Base-by-base conservation (phyloP, 2,113 vertebrate genomes). In the Triplophysa dalaica region DNA sequence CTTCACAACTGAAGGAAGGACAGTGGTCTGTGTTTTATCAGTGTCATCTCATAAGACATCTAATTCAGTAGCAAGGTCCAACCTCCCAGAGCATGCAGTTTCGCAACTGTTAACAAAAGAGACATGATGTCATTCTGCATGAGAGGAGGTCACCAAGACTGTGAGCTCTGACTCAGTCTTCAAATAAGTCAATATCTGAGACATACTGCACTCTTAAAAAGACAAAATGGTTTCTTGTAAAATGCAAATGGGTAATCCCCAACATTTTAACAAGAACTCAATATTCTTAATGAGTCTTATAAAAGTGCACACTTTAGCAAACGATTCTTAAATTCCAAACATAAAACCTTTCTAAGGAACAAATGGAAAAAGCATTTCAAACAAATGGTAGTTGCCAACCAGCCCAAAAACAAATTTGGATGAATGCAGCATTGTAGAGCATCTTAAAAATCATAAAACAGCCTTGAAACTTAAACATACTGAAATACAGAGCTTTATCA, bases 31-130 rank as follows among this genome's bases (percentile, higher is more conserved):
- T n/a, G 38, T 76, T 68, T 41, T 62, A 54, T 81, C 76, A 69
- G 24, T 65, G 60, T 83, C 76, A 69, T 56, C 26, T 67, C 62
- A 65, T 80, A 79, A 83, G 73, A 70, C 75, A 38, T 65, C 69
- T 17, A 64, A 56, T 52, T 45, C 24, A 65, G 78, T 60, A 52
- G 73, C 64, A 76, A 82, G 41, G 70, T 60, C 66, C 61, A 68
- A n/a, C 22, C 70, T 19, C 16, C 50, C 21, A 68, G 19, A 41
- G 62, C 77, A 75, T 79, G 43, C 65, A 70, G 66, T 58, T 70
- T 70, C 24, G 52, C 70, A 76, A 26, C 41, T 66, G 56, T 24
- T 33, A 76, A 19, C 22, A 29, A 81, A 70, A 76, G 65, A 54
- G 61, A 21, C 73, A 67, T 83, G 73, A 83, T 48, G 43, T 81